These are phyloP conservation scores for Oncorhynchus kisutch DNA, from an alignment of 2,113 vertebrate species.

Conservation along the genomic window DNA sequence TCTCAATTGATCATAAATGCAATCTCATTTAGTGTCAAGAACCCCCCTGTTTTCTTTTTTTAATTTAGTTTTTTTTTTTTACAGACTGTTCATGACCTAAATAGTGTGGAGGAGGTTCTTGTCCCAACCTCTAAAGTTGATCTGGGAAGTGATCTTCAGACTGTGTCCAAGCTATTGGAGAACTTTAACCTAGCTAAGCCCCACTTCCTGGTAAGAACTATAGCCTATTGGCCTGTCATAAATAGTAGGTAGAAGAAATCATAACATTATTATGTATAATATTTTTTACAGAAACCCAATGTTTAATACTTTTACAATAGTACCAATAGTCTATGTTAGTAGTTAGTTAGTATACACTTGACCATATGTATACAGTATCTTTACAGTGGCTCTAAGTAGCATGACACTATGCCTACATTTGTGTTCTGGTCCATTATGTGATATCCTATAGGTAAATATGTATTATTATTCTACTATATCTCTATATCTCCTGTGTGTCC, in stretches of 20 bases:
- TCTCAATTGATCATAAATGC: background rate
- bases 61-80: background rate
- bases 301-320: no score
- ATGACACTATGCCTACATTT: background rate
- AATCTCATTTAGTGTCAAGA: background rate
- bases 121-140: slow-evolving; percentile 67
- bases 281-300: no score
- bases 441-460: background rate
- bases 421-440: background rate
- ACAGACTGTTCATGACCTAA: slow-evolving; percentile 73
- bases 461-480: background rate
- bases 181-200: slow-evolving; percentile 79
- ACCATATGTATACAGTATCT: slow-evolving; percentile 62
- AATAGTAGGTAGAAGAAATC: no score
- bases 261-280: no score
- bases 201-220: slow-evolving; percentile 76
- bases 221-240: no score
- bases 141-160: slow-evolving; percentile 71
- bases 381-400: no score
- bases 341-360: slow-evolving; percentile 55
- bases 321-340: no score
- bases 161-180: slow-evolving; percentile 70
- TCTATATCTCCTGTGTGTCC: background rate
- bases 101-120: slow-evolving; percentile 73
- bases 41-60: no score